Base-by-base conservation (phyloP, 2,113 vertebrate species). In the Notiomystis cincta region DNA sequence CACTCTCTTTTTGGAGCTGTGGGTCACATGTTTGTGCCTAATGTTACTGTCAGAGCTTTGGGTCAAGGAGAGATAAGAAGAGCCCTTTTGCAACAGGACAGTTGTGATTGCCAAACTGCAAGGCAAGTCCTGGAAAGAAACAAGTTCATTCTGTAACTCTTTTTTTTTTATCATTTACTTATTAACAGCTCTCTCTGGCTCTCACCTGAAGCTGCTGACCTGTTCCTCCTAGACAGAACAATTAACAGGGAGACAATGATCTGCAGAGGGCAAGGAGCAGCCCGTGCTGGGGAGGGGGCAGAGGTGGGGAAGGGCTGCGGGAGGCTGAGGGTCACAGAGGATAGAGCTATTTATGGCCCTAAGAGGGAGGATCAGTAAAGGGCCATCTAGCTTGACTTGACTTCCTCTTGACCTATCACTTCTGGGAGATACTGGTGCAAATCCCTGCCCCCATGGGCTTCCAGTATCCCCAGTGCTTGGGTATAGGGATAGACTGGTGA, bases 161-260 rank as follows among this genome's bases (percentile, higher is more conserved):
- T 79, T 93, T 86, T 93, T 95, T 94, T 93, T 97, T 93, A 96
- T 96, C 91, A 93, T 89, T 97, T 96, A 96, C 94, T 96, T 96
- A 96, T 97, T 97, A 97, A 97, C 96, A 90, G 81, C 37, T 91
- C 48, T 6, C 73, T 93, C 73, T 96, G 94, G 62, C 94, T 96
- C 79, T 82, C 92, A 94, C 93, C 94, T 97, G 96, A 96, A 96
- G 94, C 73, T 95, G 93, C 93, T 97, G 97, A 96, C 88, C 95
- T 96, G 91, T 95, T 94, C 82, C 92, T 94, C 87, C 47, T 50
- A 96, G 93, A 89, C 96, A 93, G 62, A 50, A 76, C 82, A 91
- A 92, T 97, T 94, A 96, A 82, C 79, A 83, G 76, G 69, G 82
- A 96, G 94, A 95, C 90, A 97, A 95, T 95, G 79, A 95, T 97